Percentiles rank a stretch among this genome's conserved stretches.
phyloP scores from a whole-genome alignment of 2,888 invertebrate species.

The Patella caerulea region DNA sequence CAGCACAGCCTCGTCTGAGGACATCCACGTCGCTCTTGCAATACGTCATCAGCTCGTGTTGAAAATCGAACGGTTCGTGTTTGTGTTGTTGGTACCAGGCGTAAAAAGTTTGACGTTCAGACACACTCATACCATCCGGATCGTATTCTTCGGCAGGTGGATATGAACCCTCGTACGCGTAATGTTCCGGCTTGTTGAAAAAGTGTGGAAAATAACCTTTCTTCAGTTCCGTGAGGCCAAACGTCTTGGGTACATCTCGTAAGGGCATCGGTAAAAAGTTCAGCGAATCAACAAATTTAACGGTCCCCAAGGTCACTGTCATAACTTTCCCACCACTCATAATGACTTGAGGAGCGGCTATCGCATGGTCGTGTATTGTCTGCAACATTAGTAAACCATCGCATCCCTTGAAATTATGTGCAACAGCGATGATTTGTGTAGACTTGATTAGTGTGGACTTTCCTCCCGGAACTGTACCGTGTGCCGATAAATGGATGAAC shows the following conservation, averaged over 20 bases:
- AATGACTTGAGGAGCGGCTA: neutral
- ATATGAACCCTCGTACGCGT: neutral
- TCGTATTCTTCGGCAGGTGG: too few species aligned
- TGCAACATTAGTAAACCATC: neutral
- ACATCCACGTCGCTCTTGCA: too few species aligned
- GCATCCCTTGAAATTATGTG: conserved; percentile 5
- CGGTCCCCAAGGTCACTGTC: neutral
- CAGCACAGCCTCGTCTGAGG: too few species aligned
- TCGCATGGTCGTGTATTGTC: neutral
- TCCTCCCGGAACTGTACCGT: neutral
- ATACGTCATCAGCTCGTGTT: too few species aligned
- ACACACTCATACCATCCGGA: too few species aligned
- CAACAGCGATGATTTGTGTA: neutral
- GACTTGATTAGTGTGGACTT: neutral
- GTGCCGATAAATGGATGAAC: neutral
- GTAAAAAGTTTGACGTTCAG: too few species aligned
- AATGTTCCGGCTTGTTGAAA: neutral
- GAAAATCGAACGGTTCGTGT: too few species aligned
- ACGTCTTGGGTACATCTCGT: neutral
- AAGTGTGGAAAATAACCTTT: conserved; percentile 4
- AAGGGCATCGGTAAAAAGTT: neutral
- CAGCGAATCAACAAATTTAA: neutral
- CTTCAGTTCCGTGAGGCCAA: conserved; percentile 6
- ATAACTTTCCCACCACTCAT: neutral
- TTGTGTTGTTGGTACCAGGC: too few species aligned